Evolutionary conservation across 2,888 invertebrate species (phyloP).

Genomic region (Drosophila kanekoi): DNA sequence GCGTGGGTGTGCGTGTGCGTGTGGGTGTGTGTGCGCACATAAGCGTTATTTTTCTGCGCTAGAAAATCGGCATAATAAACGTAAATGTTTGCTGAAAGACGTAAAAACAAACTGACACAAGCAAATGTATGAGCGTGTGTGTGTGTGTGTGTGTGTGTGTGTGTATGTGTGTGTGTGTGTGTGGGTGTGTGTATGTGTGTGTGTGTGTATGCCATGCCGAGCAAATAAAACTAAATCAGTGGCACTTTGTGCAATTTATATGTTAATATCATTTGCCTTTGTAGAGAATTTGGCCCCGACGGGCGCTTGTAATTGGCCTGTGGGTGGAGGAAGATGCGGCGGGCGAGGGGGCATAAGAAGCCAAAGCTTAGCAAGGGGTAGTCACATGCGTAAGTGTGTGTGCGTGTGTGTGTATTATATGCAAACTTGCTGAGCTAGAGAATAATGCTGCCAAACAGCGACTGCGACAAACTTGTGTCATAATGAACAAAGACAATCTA

Average conservation of each 20-base stretch:
- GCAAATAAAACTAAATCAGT: constrained; percentile 73
- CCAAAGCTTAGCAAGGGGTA: constrained; percentile 13
- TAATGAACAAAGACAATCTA: constrained; percentile 45
- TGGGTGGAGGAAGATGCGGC: constrained; percentile 7
- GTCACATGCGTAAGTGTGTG: neutral
- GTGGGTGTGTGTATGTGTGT: constrained; percentile 7
- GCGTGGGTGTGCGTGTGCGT: constrained; percentile 13
- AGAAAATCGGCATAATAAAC: constrained; percentile 81
- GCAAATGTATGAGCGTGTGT: constrained; percentile 11
- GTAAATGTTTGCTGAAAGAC: constrained; percentile 74
- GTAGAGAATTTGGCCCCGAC: constrained; percentile 60
- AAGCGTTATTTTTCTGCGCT: constrained; percentile 82
- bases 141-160: neutral
- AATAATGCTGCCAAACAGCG: constrained; percentile 46
- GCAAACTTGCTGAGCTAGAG: constrained; percentile 69
- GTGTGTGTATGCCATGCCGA: constrained; percentile 26
- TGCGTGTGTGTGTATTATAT: constrained; percentile 17
- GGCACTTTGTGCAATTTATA: constrained; percentile 81
- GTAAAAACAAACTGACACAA: constrained; percentile 69
- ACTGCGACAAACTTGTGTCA: constrained; percentile 57
- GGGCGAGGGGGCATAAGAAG: neutral
- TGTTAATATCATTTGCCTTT: constrained; percentile 79
- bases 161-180: constrained; percentile 18
- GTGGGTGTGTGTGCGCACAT: constrained; percentile 48
- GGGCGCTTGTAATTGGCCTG: constrained; percentile 61